Evolutionary conservation across 30 jellyfish, hydroid and myxozoan species (phyloP), one percentile per base, ranked within the genome.

Genomic region (Aurelia sp.): DNA sequence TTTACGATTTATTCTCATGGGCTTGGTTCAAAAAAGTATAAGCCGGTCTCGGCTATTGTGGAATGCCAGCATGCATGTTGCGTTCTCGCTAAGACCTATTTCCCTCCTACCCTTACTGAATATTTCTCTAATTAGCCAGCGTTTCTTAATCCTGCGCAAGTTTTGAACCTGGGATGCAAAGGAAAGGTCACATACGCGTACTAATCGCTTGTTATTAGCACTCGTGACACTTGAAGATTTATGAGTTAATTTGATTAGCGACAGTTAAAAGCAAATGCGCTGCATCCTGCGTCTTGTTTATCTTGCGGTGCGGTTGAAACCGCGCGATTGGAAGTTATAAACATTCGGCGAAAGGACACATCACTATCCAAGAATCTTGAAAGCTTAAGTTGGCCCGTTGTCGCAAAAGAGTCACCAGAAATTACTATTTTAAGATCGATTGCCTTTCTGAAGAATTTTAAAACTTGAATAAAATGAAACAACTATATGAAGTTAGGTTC

Each of bases 71-170:
- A 30, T 67, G 21, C 78, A 67, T 67, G 78, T 58, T 67, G 78
- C 59, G 8, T 30, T 30, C 4, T 18, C 69, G 17, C 18, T 67
- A 12, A 30, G 59, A 11, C 59, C 58, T 30, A 30, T 68, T 68
- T 68, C 44, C 44, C 44, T 13, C 44, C 52, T 64, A 64, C 75
- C 35, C 44, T 64, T 44, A 5, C 21, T 64, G 75, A 64, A 21
- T 21, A 8, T 21, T 60, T 74, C 61, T 57, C 64, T 72, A 50
- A 72, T 72, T 72, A 72, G 63, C 68, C 63, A 41, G 48, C 48
- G 22, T 38, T 72, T 53, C 57, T 59, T 74, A 74, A 74, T 74
- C 85, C 74, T 18, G 58, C 85, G 85, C 85, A 51, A 59, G 73
- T 20, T 22, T 50, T 74, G 85, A 59, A 59, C 85, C 21, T 17